Evolutionary conservation across 2,888 invertebrate species (phyloP).

Genomic region (Sylvicola fuscatus): DNA sequence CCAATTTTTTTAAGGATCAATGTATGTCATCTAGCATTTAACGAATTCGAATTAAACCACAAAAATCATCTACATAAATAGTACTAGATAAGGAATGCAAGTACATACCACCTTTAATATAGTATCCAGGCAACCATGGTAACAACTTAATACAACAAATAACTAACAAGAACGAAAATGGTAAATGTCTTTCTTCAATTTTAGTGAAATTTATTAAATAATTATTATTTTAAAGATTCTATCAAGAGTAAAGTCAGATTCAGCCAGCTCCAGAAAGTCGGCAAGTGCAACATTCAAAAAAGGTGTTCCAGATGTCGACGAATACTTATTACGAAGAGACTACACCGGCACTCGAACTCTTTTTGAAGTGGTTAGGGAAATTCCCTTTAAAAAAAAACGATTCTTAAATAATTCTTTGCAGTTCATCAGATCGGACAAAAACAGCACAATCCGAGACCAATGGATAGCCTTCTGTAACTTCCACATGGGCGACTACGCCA

Average conservation of each 20-base stretch:
- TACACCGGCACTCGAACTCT: constrained; percentile 88
- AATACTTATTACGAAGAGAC: constrained; percentile 74
- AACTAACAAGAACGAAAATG: too few relatives aligned
- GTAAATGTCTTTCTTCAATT: too few relatives aligned
- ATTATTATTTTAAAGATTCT: constrained; percentile 38
- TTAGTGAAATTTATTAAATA: too few relatives aligned
- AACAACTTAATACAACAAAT: too few relatives aligned
- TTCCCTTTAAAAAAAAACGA: not conserved
- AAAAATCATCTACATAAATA: too few relatives aligned
- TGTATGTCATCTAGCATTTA: too few relatives aligned
- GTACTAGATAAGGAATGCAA: too few relatives aligned
- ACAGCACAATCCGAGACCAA: constrained; percentile 26
- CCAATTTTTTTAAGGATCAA: too few relatives aligned
- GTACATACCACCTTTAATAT: too few relatives aligned
- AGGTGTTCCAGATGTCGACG: constrained; percentile 63
- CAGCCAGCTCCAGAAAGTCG: constrained; percentile 19
- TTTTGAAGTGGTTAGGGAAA: constrained; percentile 51
- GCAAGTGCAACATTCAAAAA: constrained; percentile 19
- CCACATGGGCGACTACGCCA: constrained; percentile 84
- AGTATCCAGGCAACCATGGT: too few relatives aligned
- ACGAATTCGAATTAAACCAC: too few relatives aligned
- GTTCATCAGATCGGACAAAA: too few relatives aligned
- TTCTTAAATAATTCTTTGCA: not conserved
- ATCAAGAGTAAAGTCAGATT: constrained; percentile 61
- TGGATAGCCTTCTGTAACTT: constrained; percentile 95